Percentiles rank a stretch among this genome's conserved stretches.
Conservation (phyloP, 2,888 invertebrate species). For the Acleris holmiana region DNA sequence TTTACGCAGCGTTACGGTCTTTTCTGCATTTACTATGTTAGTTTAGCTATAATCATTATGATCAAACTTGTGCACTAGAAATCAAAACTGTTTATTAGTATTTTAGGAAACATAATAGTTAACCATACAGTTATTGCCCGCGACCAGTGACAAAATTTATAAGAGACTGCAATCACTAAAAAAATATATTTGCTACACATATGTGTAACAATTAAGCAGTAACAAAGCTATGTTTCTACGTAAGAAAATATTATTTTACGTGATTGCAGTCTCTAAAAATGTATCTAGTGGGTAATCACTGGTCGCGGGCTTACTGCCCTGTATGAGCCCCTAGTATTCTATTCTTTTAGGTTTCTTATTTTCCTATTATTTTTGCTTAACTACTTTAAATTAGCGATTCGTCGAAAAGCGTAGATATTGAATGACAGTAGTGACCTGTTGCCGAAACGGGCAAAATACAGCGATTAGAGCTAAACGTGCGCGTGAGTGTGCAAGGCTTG, state of each 20-base stretch:
- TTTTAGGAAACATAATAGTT: neutral
- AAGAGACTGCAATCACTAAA: too few species aligned
- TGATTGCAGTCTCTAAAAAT: too few species aligned
- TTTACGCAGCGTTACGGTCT: constrained; percentile 41
- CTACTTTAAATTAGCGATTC: neutral
- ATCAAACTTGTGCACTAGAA: neutral
- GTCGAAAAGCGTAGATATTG: neutral
- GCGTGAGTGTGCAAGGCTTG: constrained; percentile 68
- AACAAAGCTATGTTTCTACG: too few species aligned
- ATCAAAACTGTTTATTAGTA: neutral
- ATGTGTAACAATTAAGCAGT: too few species aligned
- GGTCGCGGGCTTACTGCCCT: too few species aligned
- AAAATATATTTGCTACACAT: too few species aligned
- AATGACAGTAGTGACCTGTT: constrained; percentile 14
- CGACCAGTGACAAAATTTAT: too few species aligned
- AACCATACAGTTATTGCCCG: too few species aligned
- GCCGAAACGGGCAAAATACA: constrained; percentile 58
- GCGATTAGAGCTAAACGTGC: constrained; percentile 69
- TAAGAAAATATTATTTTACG: too few species aligned
- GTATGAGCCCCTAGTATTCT: too few species aligned
- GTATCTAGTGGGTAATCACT: too few species aligned
- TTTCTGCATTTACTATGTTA: constrained; percentile 14
- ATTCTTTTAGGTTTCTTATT: neutral
- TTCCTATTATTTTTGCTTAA: neutral
- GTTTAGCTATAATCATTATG: constrained; percentile 15